Evolutionary conservation across 2,888 invertebrate genomes (phyloP).

Genomic region (Caenorhabditis wallacei): DNA sequence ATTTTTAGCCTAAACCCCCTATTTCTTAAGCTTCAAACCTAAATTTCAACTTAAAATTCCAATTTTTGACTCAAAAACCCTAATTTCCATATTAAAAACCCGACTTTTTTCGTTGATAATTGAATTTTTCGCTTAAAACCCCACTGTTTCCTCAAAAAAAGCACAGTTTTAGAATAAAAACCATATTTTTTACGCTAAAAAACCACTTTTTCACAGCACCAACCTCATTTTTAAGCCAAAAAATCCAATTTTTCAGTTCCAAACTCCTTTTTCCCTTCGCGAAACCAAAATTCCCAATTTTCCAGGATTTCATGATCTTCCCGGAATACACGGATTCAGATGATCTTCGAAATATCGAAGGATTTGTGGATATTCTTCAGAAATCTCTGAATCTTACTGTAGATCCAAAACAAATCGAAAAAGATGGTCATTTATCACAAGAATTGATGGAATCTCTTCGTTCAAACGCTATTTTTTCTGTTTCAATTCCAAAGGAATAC

Average conservation of each 20-base stretch:
- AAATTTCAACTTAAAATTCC: neutral
- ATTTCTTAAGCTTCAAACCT: no score
- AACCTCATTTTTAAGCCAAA: no score
- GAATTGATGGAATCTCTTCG: conserved; percentile 69
- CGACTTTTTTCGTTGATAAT: neutral
- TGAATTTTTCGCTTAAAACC: no score
- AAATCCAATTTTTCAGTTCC: neutral
- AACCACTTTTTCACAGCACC: no score
- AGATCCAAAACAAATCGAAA: conserved; percentile 63
- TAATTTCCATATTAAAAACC: no score
- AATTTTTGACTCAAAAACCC: neutral
- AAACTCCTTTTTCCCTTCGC: neutral
- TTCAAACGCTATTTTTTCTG: conserved; percentile 72
- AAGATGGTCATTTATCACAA: conserved; percentile 60
- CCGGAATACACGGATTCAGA: conserved; percentile 82
- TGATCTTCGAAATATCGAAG: conserved; percentile 79
- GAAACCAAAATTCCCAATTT: conserved; percentile 20
- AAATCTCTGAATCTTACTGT: conserved; percentile 64
- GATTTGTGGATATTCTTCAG: conserved; percentile 70
- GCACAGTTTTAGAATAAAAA: no score
- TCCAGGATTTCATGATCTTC: conserved; percentile 83
- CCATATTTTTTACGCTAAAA: no score
- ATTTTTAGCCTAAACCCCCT: no score
- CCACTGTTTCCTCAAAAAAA: no score
- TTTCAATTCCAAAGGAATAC: conserved; percentile 75